phyloP scores from a whole-genome alignment of 2,797 vertebrate genomes.

The Gallinago nigripennis region DNA sequence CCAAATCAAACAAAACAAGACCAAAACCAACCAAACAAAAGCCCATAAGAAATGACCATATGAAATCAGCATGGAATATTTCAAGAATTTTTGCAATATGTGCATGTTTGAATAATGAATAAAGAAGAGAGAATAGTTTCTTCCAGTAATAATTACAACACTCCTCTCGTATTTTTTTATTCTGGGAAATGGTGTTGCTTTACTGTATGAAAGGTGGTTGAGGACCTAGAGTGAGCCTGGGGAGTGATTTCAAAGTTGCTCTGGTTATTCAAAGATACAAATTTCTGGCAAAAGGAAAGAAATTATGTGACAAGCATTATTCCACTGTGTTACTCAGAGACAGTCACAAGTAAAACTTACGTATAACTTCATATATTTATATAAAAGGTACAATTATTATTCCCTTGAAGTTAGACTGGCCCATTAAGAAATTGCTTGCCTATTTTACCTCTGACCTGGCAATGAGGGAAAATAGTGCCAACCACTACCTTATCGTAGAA shows the following conservation, averaged over 20 bases:
- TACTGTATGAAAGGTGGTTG: not conserved
- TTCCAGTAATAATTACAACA: not conserved
- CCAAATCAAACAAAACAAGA: too few relatives aligned
- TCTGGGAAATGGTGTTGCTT: not conserved
- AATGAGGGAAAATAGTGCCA: not conserved
- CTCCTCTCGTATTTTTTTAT: not conserved
- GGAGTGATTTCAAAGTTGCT: not conserved
- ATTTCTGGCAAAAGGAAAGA: not conserved
- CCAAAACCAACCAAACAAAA: not conserved
- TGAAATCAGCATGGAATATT: not conserved
- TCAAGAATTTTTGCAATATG: not conserved
- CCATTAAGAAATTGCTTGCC: not conserved
- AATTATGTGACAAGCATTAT: not conserved
- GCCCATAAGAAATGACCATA: fast-evolving
- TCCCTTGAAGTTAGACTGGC: not conserved
- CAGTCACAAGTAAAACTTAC: not conserved
- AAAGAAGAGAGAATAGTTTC: not conserved
- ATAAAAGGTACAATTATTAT: not conserved
- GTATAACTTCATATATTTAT: not conserved
- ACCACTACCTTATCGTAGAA: not conserved
- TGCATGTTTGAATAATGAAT: not conserved
- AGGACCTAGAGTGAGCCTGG: not conserved
- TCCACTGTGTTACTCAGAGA: not conserved
- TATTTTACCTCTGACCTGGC: not conserved
- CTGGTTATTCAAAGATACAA: not conserved